A percentile compares a stretch with the other conserved stretches of the same genome.
phyloP scores from a whole-genome alignment of 1,140 invertebrate genomes.

The Bemisia tabaci region DNA sequence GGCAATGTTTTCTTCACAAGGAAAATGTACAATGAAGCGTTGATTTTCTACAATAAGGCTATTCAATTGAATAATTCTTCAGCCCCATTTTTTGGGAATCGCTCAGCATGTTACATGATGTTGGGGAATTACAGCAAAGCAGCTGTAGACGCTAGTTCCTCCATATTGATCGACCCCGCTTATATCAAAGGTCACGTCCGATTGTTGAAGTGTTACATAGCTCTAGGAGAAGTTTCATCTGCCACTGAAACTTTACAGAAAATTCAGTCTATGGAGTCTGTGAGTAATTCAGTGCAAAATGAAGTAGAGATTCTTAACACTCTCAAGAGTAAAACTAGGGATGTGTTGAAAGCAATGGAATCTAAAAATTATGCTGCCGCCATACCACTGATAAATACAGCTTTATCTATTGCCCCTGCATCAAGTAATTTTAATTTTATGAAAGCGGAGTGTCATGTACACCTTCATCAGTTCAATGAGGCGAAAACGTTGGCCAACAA shows the following conservation, averaged over 20 bases:
- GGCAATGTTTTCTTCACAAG: background rate
- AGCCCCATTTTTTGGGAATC: conserved; percentile 74
- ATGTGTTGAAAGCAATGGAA: background rate
- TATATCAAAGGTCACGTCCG: conserved; percentile 49
- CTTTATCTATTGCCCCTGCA: conserved; percentile 32
- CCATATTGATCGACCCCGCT: conserved; percentile 53
- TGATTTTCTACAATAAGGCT: background rate
- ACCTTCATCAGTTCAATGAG: conserved; percentile 62
- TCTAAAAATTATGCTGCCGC: background rate
- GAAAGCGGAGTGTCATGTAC: conserved; percentile 77
- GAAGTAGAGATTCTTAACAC: background rate
- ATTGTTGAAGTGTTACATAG: conserved; percentile 64
- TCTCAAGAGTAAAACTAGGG: background rate
- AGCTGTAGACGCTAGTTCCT: conserved; percentile 63
- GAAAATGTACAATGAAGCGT: background rate
- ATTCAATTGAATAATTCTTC: background rate
- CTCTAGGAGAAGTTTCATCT: conserved; percentile 60
- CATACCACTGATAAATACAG: background rate
- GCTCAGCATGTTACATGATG: conserved; percentile 89
- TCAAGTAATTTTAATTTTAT: conserved; percentile 60
- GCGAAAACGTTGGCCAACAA: conserved; percentile 75
- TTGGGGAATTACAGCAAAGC: conserved; percentile 67
- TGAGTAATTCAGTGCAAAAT: conserved; percentile 29
- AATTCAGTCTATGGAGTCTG: conserved; percentile 51
- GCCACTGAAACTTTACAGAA: conserved; percentile 59